phyloP scores from a whole-genome alignment of 2,797 vertebrate species.

The Pseudomugil tenellus region DNA sequence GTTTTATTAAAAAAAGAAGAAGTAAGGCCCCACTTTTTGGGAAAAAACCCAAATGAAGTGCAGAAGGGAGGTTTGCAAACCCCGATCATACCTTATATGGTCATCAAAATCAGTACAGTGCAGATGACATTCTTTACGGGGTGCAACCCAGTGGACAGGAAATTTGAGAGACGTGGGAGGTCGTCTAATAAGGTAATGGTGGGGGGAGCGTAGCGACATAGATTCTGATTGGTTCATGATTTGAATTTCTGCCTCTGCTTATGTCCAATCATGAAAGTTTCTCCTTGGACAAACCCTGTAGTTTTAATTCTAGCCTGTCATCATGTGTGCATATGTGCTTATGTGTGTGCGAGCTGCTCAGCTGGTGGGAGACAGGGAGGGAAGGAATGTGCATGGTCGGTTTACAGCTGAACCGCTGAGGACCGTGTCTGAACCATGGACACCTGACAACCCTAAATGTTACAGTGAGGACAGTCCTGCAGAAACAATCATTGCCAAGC shows the following conservation, averaged over 20 bases:
- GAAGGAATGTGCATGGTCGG: conserved; percentile 82
- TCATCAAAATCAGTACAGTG: conserved; percentile 78
- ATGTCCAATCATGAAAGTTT: conserved; percentile 74
- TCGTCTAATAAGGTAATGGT: conserved; percentile 72
- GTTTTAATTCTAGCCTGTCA: conserved; percentile 66
- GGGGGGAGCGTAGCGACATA: conserved; percentile 62
- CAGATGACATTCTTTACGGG: conserved; percentile 69
- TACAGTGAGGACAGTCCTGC: conserved; percentile 19
- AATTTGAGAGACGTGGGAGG: conserved; percentile 78
- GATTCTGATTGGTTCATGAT: conserved; percentile 76
- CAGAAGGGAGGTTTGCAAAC: conserved; percentile 54
- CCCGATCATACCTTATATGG: conserved; percentile 83
- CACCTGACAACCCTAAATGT: conserved; percentile 62
- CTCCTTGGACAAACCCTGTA: conserved; percentile 52
- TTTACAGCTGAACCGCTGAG: conserved; percentile 79
- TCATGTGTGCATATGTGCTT: conserved; percentile 24
- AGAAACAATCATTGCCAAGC: conserved; percentile 46
- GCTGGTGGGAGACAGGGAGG: conserved; percentile 76
- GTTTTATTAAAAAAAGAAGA: conserved; percentile 16
- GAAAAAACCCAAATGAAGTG: conserved; percentile 21
- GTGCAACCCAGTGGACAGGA: conserved; percentile 66
- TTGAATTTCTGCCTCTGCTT: conserved; percentile 79
- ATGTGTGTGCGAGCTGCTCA: conserved; percentile 44
- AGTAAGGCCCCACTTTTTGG: conserved; percentile 57
- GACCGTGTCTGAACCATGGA: conserved; percentile 67